phyloP scores from a whole-genome alignment of 2,113 vertebrate species.

The Halichoerus grypus region DNA sequence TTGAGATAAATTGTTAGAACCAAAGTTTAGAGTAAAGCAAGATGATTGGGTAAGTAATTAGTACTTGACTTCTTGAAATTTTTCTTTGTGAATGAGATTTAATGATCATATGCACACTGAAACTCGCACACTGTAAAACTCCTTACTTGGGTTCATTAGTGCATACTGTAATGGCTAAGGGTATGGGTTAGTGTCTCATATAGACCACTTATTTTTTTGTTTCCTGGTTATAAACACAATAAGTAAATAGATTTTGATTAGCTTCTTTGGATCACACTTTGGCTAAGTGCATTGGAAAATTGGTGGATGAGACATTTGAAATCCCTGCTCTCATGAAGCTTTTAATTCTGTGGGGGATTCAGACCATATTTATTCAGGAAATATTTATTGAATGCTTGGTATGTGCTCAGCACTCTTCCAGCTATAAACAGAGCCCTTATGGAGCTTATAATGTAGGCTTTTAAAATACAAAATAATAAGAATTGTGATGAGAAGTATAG shows the following conservation, averaged over 20 bases:
- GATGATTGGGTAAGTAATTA: not conserved
- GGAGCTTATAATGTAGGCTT: constrained; percentile 58
- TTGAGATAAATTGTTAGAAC: not conserved
- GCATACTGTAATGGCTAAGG: not conserved
- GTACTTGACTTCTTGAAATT: constrained; percentile 23
- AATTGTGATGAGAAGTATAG: constrained; percentile 49
- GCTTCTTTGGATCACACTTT: constrained; percentile 32
- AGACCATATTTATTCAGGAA: constrained; percentile 73
- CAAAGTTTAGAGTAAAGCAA: constrained; percentile 32
- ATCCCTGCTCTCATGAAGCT: constrained; percentile 52
- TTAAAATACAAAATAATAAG: constrained; percentile 55
- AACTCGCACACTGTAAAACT: not conserved
- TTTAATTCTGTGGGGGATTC: constrained; percentile 63
- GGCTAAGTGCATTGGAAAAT: constrained; percentile 39
- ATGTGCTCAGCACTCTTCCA: constrained; percentile 64
- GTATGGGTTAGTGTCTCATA: not conserved
- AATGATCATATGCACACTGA: constrained; percentile 22
- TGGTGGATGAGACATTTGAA: constrained; percentile 34
- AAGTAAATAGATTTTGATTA: constrained; percentile 45
- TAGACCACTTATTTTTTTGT: not conserved
- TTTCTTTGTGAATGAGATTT: constrained; percentile 27
- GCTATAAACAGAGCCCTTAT: constrained; percentile 71
- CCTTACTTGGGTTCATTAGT: constrained; percentile 4
- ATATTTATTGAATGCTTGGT: constrained; percentile 76
- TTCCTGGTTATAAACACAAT: not conserved